These are phyloP conservation scores for Doryteuthis pealeii DNA, from an alignment of 1,140 invertebrate genomes.

Conservation along the genomic window DNA sequence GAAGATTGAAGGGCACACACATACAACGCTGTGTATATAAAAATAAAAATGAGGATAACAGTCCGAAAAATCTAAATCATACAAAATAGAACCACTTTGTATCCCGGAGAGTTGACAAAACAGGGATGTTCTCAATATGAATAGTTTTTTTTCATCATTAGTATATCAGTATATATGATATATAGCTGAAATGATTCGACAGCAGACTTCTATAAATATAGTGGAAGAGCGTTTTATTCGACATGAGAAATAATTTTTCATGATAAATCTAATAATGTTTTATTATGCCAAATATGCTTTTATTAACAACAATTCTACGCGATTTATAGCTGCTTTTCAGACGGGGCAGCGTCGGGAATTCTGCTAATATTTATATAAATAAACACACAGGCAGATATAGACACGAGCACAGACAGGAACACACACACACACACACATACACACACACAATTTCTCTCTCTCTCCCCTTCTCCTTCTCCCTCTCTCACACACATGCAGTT, in stretches of 20 bases:
- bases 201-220: not conserved
- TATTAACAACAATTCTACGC: not conserved
- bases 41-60: too few relatives aligned
- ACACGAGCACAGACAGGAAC: not conserved
- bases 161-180: too few relatives aligned
- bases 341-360: not conserved
- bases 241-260: not conserved
- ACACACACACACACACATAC: not conserved
- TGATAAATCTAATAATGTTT: not conserved
- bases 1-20: too few relatives aligned
- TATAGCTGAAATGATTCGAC: too few relatives aligned
- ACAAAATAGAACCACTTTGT: too few relatives aligned
- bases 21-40: too few relatives aligned
- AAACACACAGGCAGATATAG: not conserved
- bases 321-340: not conserved
- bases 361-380: not conserved
- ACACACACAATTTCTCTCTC: not conserved
- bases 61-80: too few relatives aligned
- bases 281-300: not conserved
- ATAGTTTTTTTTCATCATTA: too few relatives aligned
- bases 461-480: not conserved
- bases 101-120: too few relatives aligned
- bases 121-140: too few relatives aligned
- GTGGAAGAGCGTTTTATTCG: not conserved
- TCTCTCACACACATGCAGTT: not conserved